Percentiles rank a stretch among this genome's conserved stretches.
These are phyloP conservation scores for Gambusia affinis DNA, from an alignment of 2,113 vertebrate genomes.

Conservation along the genomic window DNA sequence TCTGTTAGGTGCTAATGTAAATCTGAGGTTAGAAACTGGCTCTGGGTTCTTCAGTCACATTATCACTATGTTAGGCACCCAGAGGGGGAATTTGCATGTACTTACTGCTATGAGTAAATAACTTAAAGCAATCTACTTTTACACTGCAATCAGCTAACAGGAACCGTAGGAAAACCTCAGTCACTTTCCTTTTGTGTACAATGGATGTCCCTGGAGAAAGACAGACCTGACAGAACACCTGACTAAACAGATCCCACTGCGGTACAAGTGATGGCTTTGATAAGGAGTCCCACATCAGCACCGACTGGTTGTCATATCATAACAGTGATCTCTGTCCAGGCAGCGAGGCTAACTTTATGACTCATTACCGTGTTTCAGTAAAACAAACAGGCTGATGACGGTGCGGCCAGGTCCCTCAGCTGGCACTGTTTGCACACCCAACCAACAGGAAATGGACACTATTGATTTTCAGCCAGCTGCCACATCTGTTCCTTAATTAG, in stretches of 20 bases:
- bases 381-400: slow-evolving; percentile 42
- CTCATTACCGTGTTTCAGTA: background rate
- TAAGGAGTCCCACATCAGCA: slow-evolving; percentile 12
- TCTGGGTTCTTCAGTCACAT: slow-evolving; percentile 47
- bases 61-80: slow-evolving; percentile 19
- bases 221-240: background rate
- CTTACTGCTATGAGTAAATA: background rate
- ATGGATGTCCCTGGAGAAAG: background rate
- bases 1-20: background rate
- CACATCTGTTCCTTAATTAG: slow-evolving; percentile 48
- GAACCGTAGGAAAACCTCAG: slow-evolving; percentile 46
- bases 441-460: slow-evolving; percentile 41
- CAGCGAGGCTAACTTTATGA: background rate
- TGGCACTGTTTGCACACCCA: slow-evolving; percentile 31
- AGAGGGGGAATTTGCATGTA: background rate
- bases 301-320: slow-evolving; percentile 4
- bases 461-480: slow-evolving; percentile 60
- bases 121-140: background rate
- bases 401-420: slow-evolving; percentile 18
- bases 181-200: too few relatives aligned
- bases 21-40: slow-evolving; percentile 4
- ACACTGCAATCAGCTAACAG: slow-evolving; percentile 6
- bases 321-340: slow-evolving; percentile 3
- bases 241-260: background rate
- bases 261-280: slow-evolving; percentile 21